Conservation (phyloP, 2,113 vertebrate genomes). For the Podarcis muralis region DNA sequence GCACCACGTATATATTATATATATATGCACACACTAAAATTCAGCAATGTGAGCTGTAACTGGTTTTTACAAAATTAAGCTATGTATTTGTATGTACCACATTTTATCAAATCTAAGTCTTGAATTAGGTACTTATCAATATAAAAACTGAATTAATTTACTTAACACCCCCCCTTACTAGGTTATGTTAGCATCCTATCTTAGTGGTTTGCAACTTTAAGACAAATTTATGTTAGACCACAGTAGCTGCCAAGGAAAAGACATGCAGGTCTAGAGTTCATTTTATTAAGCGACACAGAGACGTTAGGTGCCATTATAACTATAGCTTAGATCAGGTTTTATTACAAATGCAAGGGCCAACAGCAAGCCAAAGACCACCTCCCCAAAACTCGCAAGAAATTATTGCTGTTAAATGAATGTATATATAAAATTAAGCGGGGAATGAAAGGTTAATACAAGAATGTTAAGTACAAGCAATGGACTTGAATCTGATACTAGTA, state of each 20-base stretch:
- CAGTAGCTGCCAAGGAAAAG: accelerated
- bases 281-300: conserved; percentile 14
- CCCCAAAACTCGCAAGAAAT: conserved; percentile 28
- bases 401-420: conserved; percentile 41
- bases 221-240: neutral
- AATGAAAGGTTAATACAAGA: neutral
- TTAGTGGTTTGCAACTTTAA: neutral
- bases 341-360: conserved; percentile 6
- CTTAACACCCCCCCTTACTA: neutral
- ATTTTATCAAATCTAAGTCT: neutral
- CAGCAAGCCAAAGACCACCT: neutral
- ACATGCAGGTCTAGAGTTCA: neutral
- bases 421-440: neutral
- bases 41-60: neutral
- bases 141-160: conserved; percentile 23
- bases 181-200: neutral
- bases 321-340: neutral
- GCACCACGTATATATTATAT: neutral
- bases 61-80: conserved; percentile 16
- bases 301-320: neutral
- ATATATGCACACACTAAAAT: neutral
- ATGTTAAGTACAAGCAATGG: neutral
- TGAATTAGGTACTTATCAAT: conserved; percentile 2
- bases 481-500: neutral
- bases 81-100: neutral